A percentile compares a stretch with the other conserved stretches of the same genome.
Conservation (phyloP, 2,888 invertebrate species). For the Cataglyphis rosenhaueri region DNA sequence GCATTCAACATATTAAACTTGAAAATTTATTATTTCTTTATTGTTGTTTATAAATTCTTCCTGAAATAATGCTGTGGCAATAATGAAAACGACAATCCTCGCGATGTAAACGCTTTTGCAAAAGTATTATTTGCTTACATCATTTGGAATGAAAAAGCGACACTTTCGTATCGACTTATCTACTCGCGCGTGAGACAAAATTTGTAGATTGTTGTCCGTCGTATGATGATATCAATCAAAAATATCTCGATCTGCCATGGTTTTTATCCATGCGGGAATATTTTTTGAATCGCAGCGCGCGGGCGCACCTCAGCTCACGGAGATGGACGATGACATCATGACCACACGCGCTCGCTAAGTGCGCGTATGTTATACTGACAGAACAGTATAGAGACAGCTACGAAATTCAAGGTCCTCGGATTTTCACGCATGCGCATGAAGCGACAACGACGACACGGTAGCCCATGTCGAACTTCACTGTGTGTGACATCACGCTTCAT, state of each 20-base stretch:
- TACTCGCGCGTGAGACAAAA: not conserved
- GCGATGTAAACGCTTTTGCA: not conserved
- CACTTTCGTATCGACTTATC: not conserved
- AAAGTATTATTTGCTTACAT: not conserved
- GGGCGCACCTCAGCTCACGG: not conserved
- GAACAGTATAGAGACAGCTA: not conserved
- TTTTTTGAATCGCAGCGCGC: slow-evolving; percentile 21
- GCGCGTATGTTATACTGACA: not conserved
- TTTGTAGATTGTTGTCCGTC: not conserved
- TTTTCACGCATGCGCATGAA: not conserved
- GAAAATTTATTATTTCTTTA: not conserved
- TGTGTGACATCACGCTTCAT: slow-evolving; percentile 85
- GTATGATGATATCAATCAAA: slow-evolving; percentile 7
- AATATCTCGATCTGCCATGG: not conserved
- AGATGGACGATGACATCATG: slow-evolving; percentile 24
- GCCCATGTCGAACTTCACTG: slow-evolving; percentile 56
- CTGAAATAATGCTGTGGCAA: not conserved
- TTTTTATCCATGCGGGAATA: slow-evolving; percentile 1
- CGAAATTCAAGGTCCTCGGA: slow-evolving; percentile 38
- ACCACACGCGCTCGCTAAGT: not conserved
- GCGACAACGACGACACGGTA: slow-evolving; percentile 29
- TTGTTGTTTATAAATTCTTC: not conserved
- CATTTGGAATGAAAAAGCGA: not conserved
- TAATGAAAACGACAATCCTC: no score
- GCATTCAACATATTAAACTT: not conserved